Conservation (phyloP, 2,113 vertebrate genomes). For the Grammomys surdaster region DNA sequence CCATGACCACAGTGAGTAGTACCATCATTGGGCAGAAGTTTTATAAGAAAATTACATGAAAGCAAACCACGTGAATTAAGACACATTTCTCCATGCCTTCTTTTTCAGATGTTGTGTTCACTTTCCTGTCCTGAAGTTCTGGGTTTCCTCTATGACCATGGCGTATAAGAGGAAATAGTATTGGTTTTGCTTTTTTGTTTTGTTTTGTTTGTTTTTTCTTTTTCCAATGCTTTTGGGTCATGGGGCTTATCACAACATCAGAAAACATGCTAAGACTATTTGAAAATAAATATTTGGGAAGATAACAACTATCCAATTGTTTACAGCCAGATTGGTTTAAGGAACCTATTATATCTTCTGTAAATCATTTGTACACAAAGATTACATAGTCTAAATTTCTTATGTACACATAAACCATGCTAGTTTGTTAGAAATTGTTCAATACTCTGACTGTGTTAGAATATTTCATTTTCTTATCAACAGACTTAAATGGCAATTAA, state of each 20-base stretch:
- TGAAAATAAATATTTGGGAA: neutral
- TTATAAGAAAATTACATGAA: neutral
- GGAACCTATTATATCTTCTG: neutral
- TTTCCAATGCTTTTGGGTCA: neutral
- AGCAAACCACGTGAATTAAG: neutral
- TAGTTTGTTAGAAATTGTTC: neutral
- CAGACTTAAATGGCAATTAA: neutral
- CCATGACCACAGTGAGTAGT: neutral
- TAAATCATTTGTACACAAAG: neutral
- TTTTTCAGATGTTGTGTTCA: neutral
- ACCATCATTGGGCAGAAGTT: neutral
- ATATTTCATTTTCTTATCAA: neutral
- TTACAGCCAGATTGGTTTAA: neutral
- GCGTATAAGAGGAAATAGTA: neutral
- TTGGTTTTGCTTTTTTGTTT: too few species aligned
- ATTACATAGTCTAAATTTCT: neutral
- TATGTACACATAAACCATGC: neutral
- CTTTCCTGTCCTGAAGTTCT: neutral
- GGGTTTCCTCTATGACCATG: neutral
- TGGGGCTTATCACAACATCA: neutral
- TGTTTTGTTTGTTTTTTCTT: neutral
- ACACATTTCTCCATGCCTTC: too few species aligned
- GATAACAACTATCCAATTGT: neutral
- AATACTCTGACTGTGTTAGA: neutral
- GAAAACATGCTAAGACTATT: neutral